These are phyloP conservation scores for Magallana gigas DNA, from an alignment of 1,140 invertebrate genomes.

Conservation along the genomic window DNA sequence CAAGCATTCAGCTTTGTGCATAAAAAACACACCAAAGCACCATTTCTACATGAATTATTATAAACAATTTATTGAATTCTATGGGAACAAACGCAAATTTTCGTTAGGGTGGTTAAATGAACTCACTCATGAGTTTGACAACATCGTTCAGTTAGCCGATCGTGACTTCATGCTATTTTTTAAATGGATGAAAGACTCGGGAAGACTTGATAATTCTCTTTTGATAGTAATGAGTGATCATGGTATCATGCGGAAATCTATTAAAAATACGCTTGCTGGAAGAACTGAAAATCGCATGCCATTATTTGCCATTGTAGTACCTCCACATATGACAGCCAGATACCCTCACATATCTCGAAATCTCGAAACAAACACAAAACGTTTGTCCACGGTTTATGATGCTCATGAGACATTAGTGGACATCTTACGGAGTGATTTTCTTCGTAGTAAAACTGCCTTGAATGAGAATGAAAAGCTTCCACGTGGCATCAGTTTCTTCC, in stretches of 20 bases:
- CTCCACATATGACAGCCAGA: slow-evolving; percentile 84
- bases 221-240: slow-evolving; percentile 95
- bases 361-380: slow-evolving; percentile 83
- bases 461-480: slow-evolving; percentile 4
- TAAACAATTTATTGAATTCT: slow-evolving; percentile 60
- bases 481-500: slow-evolving; percentile 76
- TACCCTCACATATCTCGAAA: slow-evolving; percentile 85
- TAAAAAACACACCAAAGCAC: slow-evolving; percentile 59
- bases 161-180: slow-evolving; percentile 72
- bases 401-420: slow-evolving; percentile 77
- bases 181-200: slow-evolving; percentile 67
- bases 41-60: slow-evolving; percentile 58
- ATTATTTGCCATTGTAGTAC: slow-evolving; percentile 88
- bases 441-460: slow-evolving; percentile 16
- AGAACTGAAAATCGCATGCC: slow-evolving; percentile 93
- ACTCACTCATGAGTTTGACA: slow-evolving; percentile 60
- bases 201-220: slow-evolving; percentile 81
- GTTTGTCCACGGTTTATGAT: slow-evolving; percentile 80
- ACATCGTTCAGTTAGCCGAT: slow-evolving; percentile 60
- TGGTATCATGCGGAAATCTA: slow-evolving; percentile 91
- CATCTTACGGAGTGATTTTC: slow-evolving; percentile 72
- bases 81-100: slow-evolving; percentile 58
- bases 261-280: slow-evolving; percentile 89
- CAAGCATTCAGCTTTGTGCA: slow-evolving; percentile 54
- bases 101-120: slow-evolving; percentile 57